phyloP scores from a whole-genome alignment of 2,113 vertebrate genomes.

The Leptosomus discolor region DNA sequence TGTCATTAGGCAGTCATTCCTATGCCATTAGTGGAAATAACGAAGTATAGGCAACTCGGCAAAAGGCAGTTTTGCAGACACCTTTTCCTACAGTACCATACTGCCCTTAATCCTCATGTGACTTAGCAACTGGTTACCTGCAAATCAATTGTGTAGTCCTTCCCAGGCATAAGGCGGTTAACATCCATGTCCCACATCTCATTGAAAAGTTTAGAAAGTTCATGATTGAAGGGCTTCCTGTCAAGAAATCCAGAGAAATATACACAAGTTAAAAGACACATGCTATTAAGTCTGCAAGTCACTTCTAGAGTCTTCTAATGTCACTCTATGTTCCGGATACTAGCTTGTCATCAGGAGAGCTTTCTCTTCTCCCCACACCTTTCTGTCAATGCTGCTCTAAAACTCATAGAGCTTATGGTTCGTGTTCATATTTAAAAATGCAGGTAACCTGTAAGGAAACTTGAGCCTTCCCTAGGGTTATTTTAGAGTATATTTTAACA shows the following conservation, averaged over 20 bases:
- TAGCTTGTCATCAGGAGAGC: not conserved
- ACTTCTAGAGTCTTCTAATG: not conserved
- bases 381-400: not conserved
- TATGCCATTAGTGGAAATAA: not conserved
- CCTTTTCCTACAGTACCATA: not conserved
- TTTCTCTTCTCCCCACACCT: not conserved
- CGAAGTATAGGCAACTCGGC: not conserved
- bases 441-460: not conserved
- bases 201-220: constrained; percentile 81
- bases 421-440: not conserved
- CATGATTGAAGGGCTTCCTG: constrained; percentile 71
- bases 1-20: not conserved
- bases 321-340: not conserved
- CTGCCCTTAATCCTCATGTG: not conserved
- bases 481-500: not conserved
- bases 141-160: constrained; percentile 79
- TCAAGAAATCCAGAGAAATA: not conserved
- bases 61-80: not conserved
- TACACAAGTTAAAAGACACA: accelerated
- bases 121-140: constrained; percentile 68
- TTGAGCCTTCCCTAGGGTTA: not conserved
- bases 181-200: constrained; percentile 80
- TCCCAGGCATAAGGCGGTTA: constrained; percentile 78
- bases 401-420: accelerated
- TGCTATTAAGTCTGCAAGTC: not conserved